phyloP scores from a whole-genome alignment of 2,797 vertebrate genomes.

The Sebastes nivosus region DNA sequence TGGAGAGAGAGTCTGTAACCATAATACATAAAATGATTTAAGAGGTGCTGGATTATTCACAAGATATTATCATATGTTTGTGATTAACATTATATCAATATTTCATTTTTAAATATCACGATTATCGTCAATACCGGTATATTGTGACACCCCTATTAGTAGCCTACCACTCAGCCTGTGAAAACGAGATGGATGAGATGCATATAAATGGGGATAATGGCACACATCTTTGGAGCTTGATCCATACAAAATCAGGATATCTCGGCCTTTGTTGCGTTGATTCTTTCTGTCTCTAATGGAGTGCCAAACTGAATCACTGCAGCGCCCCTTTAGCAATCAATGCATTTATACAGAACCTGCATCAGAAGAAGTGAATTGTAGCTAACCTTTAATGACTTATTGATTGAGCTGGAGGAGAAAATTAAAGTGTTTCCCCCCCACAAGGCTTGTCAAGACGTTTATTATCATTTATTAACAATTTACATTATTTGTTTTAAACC shows the following conservation, averaged over 20 bases:
- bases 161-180: background rate
- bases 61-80: no score
- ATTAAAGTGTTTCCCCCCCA: constrained; percentile 6
- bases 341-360: background rate
- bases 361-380: constrained; percentile 19
- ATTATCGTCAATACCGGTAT: no score
- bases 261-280: background rate
- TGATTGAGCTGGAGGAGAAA: constrained; percentile 29
- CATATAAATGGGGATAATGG: background rate
- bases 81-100: no score
- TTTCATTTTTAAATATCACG: no score
- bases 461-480: no score
- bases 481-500: no score
- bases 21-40: no score
- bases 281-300: background rate
- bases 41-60: no score
- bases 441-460: background rate
- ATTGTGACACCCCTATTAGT: no score
- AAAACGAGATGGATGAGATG: background rate
- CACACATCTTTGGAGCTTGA: background rate
- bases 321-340: background rate
- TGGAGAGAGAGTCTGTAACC: no score
- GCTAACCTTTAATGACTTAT: constrained; percentile 38
- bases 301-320: background rate
- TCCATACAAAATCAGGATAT: background rate